Conservation (phyloP, 2,888 invertebrate species). For the Antheraea assamensis region DNA sequence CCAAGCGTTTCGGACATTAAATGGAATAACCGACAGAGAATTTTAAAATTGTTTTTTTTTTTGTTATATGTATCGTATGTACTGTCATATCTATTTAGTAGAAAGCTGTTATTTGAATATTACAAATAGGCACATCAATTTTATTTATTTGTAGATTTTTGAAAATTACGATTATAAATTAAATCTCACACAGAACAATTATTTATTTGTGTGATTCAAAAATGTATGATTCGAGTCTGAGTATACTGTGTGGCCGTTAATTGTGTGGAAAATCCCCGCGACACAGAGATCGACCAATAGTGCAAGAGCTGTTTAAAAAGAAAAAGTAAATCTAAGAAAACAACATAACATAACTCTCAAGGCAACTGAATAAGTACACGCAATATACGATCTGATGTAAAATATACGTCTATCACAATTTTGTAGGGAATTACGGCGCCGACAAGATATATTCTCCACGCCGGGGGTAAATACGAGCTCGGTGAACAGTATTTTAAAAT, state of each 20-base stretch:
- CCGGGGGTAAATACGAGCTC: not conserved
- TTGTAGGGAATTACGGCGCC: not conserved
- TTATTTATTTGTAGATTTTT: not conserved
- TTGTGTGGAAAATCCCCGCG: no score
- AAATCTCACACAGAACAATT: no score
- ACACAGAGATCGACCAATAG: no score
- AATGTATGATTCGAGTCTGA: no score
- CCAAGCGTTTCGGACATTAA: no score
- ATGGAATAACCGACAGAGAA: no score
- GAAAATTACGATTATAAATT: no score
- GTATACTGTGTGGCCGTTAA: no score
- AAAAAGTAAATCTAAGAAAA: not conserved
- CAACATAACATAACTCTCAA: not conserved
- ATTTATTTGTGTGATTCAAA: no score
- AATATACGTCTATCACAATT: not conserved
- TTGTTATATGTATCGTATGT: no score
- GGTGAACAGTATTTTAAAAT: constrained; percentile 10
- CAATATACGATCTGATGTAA: not conserved
- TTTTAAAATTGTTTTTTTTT: no score
- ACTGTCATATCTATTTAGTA: no score
- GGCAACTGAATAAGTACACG: not conserved
- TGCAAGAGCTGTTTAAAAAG: not conserved
- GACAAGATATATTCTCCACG: not conserved
- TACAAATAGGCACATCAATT: not conserved
- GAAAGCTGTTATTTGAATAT: not conserved